Base-by-base conservation (phyloP, 1,140 invertebrate species). In the Diabrotica virgifera region DNA sequence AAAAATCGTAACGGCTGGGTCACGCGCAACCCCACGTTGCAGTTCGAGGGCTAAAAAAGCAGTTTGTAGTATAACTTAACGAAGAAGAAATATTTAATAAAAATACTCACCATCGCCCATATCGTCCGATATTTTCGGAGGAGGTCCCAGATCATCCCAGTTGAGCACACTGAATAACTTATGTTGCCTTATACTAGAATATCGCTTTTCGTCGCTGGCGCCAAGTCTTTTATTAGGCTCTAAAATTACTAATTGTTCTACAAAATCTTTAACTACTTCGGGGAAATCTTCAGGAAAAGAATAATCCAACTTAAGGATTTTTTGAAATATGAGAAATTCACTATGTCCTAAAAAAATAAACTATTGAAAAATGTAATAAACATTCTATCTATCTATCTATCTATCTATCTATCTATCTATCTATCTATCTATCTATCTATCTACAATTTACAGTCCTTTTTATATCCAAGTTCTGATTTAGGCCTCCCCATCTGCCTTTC, bases 311-410 rank as follows among this genome's bases (percentile, higher is more conserved):
- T 91, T 92, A 7, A 94, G 79, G 70, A 99, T 97, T 81, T 97
- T 97, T 79, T 97, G 92, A 79, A 99, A 98, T 57, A 98, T 98
- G 66, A 96, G 85, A 82, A 97, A 99, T 78, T 99, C 97, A 80
- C 91, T 96, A 64, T 91, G 85, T 51, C 91, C 40, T 46, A 46
- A 46, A 46, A 46, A 24, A 24, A 24, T 24, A 24, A 24, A 24
- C 24, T 24, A 24, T 24, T 24, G 4, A 24, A 24, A 24, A 24
- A 24, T 4, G 24, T 24, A 24, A 24, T 24, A 24, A 24, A 24
- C 1, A 24, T 24, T 24, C 24, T 24, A 24, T 24, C 24, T 24
- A 24, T 24, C 24, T 24, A 24, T 24, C 24, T 24, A 24, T 24
- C 24, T 24, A 24, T 24, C 24, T 24, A 24, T 24, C 24, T 24